Conservation (phyloP, 1,140 invertebrate genomes). For the Brachystomella parvula region DNA sequence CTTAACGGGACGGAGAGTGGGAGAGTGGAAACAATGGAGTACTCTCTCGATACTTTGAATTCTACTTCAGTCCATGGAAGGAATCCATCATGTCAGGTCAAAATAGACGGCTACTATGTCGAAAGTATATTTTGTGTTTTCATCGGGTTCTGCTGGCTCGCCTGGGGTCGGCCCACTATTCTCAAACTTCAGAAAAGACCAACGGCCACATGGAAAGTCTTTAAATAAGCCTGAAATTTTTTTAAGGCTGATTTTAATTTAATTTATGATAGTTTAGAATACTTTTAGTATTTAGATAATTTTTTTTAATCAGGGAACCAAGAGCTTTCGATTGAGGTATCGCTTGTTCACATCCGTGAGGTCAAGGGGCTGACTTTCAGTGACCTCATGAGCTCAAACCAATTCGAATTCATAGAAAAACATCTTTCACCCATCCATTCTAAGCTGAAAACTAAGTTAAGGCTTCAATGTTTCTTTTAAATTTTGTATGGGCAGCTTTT, state of each 20-base stretch:
- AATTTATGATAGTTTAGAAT: too few relatives aligned
- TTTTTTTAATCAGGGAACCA: too few relatives aligned
- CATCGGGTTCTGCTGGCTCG: constrained; percentile 48
- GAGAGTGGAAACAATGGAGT: background rate
- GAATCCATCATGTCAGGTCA: constrained; percentile 43
- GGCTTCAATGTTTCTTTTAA: too few relatives aligned
- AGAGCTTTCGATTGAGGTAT: too few relatives aligned
- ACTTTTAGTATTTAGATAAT: too few relatives aligned
- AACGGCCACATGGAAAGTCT: constrained; percentile 4
- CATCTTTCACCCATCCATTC: too few relatives aligned
- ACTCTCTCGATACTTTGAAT: background rate
- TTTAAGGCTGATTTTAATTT: background rate
- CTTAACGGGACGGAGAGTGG: background rate
- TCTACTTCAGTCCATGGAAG: constrained; percentile 12
- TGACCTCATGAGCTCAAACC: too few relatives aligned
- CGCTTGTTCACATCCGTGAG: too few relatives aligned
- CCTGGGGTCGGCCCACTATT: constrained; percentile 38
- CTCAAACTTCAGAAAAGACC: constrained; percentile 32
- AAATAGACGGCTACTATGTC: constrained; percentile 50
- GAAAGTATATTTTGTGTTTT: constrained; percentile 45
- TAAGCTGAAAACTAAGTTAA: too few relatives aligned
- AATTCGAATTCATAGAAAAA: too few relatives aligned
- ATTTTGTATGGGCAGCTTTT: too few relatives aligned
- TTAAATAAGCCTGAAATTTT: constrained; percentile 11
- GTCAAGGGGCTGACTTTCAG: too few relatives aligned